Percentiles rank a stretch among this genome's conserved stretches.
These are phyloP conservation scores for Oreortyx pictus DNA, from an alignment of 2,797 vertebrate species.

Conservation along the genomic window DNA sequence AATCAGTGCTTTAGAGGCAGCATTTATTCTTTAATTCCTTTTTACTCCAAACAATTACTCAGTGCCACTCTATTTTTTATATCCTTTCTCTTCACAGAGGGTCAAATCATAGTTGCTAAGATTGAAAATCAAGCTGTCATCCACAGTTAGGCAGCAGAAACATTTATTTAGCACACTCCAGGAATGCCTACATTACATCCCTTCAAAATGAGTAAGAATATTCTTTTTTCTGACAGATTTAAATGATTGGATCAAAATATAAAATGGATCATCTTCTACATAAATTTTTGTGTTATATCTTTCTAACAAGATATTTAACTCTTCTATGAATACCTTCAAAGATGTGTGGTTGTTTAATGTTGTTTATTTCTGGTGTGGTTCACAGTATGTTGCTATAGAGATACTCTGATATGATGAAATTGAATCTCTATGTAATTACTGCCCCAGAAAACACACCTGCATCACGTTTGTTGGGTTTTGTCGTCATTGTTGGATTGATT, in stretches of 20 bases:
- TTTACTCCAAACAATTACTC: slow-evolving; percentile 25
- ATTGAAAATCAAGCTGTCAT: not conserved
- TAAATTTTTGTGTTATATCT: not conserved
- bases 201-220: not conserved
- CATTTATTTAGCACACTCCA: not conserved
- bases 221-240: not conserved
- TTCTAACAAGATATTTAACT: not conserved
- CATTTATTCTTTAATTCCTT: slow-evolving; percentile 33
- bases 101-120: not conserved
- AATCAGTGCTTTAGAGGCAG: not conserved
- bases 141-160: not conserved
- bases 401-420: not conserved
- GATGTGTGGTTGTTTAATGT: not conserved
- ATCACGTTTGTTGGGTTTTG: not conserved
- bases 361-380: not conserved
- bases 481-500: not conserved
- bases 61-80: not conserved
- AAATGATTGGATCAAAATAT: not conserved
- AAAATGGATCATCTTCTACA: not conserved
- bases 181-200: not conserved
- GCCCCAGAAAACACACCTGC: not conserved
- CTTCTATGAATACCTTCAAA: not conserved
- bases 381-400: not conserved
- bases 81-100: not conserved
- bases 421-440: not conserved